These are phyloP conservation scores for Nesometra sesokonis DNA, from an alignment of 35 echinoderm and acorn worm genomes.

Conservation along the genomic window DNA sequence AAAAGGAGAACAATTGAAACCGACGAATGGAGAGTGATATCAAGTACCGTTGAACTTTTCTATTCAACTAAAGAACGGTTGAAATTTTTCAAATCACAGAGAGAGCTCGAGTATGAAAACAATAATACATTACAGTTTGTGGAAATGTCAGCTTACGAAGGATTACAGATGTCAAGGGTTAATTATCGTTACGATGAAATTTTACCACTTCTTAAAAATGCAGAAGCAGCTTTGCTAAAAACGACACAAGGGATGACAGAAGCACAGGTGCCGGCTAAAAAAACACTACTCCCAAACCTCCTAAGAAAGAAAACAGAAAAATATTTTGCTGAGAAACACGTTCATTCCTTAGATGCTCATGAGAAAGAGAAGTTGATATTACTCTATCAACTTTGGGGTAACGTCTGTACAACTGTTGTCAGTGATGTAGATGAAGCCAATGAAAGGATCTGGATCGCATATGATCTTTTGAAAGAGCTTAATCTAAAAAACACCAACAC, in stretches of 20 bases:
- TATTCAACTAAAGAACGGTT: neutral
- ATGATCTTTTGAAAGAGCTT: neutral
- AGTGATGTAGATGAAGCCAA: neutral
- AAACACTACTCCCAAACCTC: neutral
- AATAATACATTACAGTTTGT: slow-evolving; percentile 39
- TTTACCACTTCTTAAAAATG: slow-evolving; percentile 46
- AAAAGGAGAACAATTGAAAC: neutral
- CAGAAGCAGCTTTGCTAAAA: slow-evolving; percentile 26
- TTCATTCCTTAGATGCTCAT: neutral
- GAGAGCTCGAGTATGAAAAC: neutral
- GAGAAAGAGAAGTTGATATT: neutral
- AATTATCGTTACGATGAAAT: slow-evolving; percentile 44
- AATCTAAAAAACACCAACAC: neutral
- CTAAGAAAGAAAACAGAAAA: neutral
- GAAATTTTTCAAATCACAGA: neutral
- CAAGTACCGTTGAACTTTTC: neutral
- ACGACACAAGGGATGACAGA: neutral
- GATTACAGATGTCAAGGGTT: slow-evolving; percentile 38
- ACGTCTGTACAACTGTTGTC: neutral
- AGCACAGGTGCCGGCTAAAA: neutral
- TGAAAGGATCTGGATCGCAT: neutral
- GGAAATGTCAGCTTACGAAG: slow-evolving; percentile 39
- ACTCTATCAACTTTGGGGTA: neutral
- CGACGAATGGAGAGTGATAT: neutral
- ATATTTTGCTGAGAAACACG: neutral